Percentiles rank a stretch among this genome's conserved stretches.
These are phyloP conservation scores for Euura lappo DNA, from an alignment of 1,140 invertebrate species.

Conservation along the genomic window DNA sequence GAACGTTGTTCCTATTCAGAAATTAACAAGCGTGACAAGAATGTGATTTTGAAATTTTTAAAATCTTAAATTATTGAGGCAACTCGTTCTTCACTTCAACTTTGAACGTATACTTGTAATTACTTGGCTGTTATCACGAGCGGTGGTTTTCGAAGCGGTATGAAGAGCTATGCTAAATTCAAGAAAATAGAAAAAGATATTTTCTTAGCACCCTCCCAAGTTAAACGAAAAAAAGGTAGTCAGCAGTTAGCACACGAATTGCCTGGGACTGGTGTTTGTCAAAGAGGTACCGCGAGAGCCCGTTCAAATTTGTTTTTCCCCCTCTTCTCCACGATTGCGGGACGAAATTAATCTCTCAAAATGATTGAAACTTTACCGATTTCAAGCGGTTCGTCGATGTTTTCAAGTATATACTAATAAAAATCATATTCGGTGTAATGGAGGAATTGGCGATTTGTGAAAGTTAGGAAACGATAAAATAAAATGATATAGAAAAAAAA, in stretches of 20 bases:
- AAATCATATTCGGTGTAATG: background rate
- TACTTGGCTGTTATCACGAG: background rate
- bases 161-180: too few relatives aligned
- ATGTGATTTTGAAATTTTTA: too few relatives aligned
- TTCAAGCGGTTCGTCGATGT: background rate
- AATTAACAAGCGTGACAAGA: too few relatives aligned
- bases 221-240: background rate
- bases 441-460: background rate
- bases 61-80: background rate
- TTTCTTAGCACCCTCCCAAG: background rate
- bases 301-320: background rate
- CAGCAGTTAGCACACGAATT: background rate
- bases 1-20: too few relatives aligned
- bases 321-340: background rate
- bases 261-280: background rate
- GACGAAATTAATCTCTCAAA: background rate
- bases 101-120: background rate
- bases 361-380: background rate
- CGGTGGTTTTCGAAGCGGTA: background rate
- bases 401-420: background rate
- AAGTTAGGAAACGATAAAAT: background rate
- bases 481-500: slow-evolving; percentile 11
- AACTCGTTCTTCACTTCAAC: too few relatives aligned
- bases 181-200: background rate
- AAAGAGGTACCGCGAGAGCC: background rate